Percentiles rank a stretch among this genome's conserved stretches.
These are phyloP conservation scores for Drosophila affinis DNA, from an alignment of 2,888 invertebrate species.

Conservation along the genomic window DNA sequence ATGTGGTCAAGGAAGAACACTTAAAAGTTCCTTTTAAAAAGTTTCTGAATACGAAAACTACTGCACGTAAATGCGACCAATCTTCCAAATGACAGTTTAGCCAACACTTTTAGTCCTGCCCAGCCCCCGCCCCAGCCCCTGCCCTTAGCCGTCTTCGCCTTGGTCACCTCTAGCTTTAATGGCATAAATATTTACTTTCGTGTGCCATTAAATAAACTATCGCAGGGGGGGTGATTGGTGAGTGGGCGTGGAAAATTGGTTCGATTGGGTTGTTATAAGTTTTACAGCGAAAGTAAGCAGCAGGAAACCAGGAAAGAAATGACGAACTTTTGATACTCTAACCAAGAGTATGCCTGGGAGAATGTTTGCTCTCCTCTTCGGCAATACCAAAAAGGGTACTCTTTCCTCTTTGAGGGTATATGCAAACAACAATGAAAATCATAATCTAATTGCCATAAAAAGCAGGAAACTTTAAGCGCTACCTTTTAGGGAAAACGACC, in stretches of 20 bases:
- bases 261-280: slow-evolving; percentile 15
- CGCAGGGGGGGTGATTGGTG: slow-evolving; percentile 41
- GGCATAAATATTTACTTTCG: slow-evolving; percentile 50
- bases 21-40: background rate
- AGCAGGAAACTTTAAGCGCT: slow-evolving; percentile 36
- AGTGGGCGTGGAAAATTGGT: slow-evolving; percentile 45
- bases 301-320: background rate
- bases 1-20: background rate
- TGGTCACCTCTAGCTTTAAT: slow-evolving; percentile 35
- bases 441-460: slow-evolving; percentile 65
- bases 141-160: slow-evolving; percentile 6
- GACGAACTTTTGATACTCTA: background rate
- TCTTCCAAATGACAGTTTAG: slow-evolving; percentile 23
- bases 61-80: slow-evolving; percentile 11
- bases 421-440: slow-evolving; percentile 41
- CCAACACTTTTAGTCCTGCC: slow-evolving; percentile 29
- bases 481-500: slow-evolving; percentile 23
- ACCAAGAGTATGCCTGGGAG: too few relatives aligned
- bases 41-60: slow-evolving; percentile 12
- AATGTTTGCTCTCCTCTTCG: too few relatives aligned
- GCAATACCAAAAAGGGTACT: too few relatives aligned
- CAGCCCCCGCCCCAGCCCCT: background rate
- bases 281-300: background rate
- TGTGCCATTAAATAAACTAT: slow-evolving; percentile 46
- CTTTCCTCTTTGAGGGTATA: background rate